Base-by-base conservation (phyloP, 2,797 vertebrate genomes). In the Austrolebias charrua region DNA sequence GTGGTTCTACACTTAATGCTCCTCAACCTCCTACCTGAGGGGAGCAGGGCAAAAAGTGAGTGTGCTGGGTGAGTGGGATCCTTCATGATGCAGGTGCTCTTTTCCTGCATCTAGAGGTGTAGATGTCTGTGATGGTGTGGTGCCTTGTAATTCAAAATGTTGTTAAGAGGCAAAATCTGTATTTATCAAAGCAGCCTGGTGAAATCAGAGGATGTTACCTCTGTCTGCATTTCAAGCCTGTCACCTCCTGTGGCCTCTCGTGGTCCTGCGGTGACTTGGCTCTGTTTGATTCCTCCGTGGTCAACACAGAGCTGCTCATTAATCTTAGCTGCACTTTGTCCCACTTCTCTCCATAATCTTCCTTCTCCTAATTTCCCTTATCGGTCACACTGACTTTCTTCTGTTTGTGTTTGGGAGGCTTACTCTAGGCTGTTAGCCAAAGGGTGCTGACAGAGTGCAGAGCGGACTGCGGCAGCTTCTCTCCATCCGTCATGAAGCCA, bases 301-400 rank as follows among this genome's bases (percentile, higher is more conserved):
- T 86, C 89, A 91, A 73, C 79, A 48, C 78, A 86, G 86, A 80
- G 76, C 75, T 42, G 52, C 88, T 92, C 91, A 92, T 93, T 93
- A 92, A 91, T 90, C 90, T 88, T 80, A 78, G 72, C 84, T 71
- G 59, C 79, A 71, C 83, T 85, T 81, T 85, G 86, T 83, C 87
- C 86, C 86, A 88, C 88, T 91, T 90, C 87, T 85, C 83, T 80
- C 83, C 71, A 86, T 90, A 88, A 88, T 85, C 73, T 80, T 84
- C 75, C 73, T 58, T 55, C 79, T 81, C 71, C 86, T 90, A 86
- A 92, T 92, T 91, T 89, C 81, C 88, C 88, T 92, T 92, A 91
- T 90, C 84, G 82, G 89, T 91, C 89, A 92, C 89, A 83, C 84
- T 88, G 89, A 90, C 89, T 90, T 86, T 90, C 87, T 88, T 87